Percentiles rank a stretch among this genome's conserved stretches.
These are phyloP conservation scores for Heliconius erato DNA, from an alignment of 2,888 invertebrate genomes.

Conservation along the genomic window DNA sequence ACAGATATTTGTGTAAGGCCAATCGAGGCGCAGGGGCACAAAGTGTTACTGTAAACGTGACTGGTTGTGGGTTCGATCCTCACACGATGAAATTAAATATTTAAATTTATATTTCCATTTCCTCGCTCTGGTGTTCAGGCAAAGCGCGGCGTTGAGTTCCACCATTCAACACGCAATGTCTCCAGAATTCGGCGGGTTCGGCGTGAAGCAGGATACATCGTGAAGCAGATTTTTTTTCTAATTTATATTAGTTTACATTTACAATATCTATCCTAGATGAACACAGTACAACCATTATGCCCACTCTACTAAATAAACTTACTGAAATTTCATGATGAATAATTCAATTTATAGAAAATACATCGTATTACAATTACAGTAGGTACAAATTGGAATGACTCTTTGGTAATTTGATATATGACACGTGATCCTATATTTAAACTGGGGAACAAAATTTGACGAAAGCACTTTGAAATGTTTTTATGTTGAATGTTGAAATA, in stretches of 20 bases:
- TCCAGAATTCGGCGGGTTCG: no score
- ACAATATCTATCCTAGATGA: neutral
- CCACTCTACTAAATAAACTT: conserved; percentile 28
- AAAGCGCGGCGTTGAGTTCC: no score
- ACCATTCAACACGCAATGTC: no score
- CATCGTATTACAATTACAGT: neutral
- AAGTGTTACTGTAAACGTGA: no score
- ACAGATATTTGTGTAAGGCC: no score
- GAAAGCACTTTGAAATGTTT: conserved; percentile 1
- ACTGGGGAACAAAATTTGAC: conserved; percentile 12
- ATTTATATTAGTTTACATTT: neutral
- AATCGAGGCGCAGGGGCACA: no score
- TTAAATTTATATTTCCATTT: no score
- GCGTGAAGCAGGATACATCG: no score
- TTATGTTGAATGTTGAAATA: neutral
- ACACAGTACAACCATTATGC: conserved; percentile 12
- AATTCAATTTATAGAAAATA: neutral
- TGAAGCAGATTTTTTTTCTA: no score
- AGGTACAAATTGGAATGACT: conserved; percentile 2
- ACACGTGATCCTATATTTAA: conserved; percentile 21
- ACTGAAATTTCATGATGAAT: conserved; percentile 34
- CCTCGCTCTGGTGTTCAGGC: no score
- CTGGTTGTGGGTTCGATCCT: no score
- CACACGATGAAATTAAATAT: no score
- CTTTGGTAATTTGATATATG: neutral